Evolutionary conservation across 2,888 invertebrate species (phyloP).

Genomic region (Julus scandinavius): DNA sequence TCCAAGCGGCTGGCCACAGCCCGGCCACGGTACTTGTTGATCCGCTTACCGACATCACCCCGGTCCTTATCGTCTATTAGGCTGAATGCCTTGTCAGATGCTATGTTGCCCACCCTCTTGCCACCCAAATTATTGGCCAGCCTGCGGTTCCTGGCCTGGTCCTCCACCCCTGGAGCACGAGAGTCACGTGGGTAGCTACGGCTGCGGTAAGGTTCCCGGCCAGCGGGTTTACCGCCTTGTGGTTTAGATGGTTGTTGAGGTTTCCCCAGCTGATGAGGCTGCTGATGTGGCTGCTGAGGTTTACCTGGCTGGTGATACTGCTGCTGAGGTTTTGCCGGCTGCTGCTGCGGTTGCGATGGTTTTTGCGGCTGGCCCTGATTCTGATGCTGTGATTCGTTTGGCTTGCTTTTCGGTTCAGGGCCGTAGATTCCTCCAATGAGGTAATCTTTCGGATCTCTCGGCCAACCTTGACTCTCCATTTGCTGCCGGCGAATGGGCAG

Average conservation of each 20-base stretch:
- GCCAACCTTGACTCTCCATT: conserved; percentile 55
- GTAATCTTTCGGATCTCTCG: conserved; percentile 56
- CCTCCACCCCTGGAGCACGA: conserved; percentile 24
- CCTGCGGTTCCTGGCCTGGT: background rate
- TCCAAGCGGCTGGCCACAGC: conserved; percentile 12
- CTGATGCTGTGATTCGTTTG: conserved; percentile 48
- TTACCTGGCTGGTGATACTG: conserved; percentile 35
- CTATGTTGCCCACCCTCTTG: background rate
- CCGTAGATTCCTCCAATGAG: conserved; percentile 57
- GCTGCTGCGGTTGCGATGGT: conserved; percentile 26
- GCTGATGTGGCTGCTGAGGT: background rate
- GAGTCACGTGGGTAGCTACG: conserved; percentile 50
- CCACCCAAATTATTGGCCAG: background rate
- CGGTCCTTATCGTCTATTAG: conserved; percentile 49
- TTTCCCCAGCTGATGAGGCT: conserved; percentile 3
- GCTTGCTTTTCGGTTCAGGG: conserved; percentile 54
- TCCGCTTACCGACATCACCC: conserved; percentile 32
- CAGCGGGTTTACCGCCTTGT: background rate
- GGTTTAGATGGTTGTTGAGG: conserved; percentile 1
- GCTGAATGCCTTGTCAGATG: conserved; percentile 44
- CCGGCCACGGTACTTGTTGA: background rate
- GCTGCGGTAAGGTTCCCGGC: conserved; percentile 49
- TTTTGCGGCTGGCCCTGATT: conserved; percentile 1
- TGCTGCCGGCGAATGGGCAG: conserved; percentile 43
- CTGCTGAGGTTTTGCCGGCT: conserved; percentile 46